Evolutionary conservation across 2,797 vertebrate genomes (phyloP).

Genomic region (Tragopan temminckii): DNA sequence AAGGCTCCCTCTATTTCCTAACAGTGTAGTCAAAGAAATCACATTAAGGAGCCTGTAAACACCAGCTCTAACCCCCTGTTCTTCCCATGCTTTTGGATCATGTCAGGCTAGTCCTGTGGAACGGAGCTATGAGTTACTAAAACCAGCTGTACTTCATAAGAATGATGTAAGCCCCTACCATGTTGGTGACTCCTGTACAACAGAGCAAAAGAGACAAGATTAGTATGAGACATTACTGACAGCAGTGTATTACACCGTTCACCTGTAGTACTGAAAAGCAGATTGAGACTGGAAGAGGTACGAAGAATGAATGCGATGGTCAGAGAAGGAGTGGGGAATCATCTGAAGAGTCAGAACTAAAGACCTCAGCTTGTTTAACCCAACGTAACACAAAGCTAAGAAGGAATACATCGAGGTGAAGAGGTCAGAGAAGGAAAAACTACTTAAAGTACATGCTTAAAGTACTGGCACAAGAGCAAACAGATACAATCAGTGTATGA

Average conservation of each 20-base stretch:
- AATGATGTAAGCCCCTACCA: not conserved
- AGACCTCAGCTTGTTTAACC: not conserved
- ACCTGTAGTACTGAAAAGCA: not conserved
- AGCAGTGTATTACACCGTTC: not conserved
- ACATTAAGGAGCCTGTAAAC: not conserved
- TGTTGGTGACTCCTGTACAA: not conserved
- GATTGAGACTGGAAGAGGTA: not conserved
- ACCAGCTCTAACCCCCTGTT: not conserved
- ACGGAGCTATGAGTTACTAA: not conserved
- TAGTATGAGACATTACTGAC: not conserved
- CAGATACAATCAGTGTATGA: not conserved
- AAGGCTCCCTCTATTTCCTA: not conserved
- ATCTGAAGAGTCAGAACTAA: not conserved
- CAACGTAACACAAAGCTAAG: not conserved
- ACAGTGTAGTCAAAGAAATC: not conserved
- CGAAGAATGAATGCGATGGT: accelerated
- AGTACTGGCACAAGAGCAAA: not conserved
- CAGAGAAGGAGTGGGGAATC: not conserved
- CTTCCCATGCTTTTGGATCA: not conserved
- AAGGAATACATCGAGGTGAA: not conserved
- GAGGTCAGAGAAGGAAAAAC: constrained; percentile 13
- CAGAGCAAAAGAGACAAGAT: not conserved
- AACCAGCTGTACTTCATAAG: not conserved
- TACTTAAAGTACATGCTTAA: not conserved
- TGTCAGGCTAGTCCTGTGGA: not conserved